These are phyloP conservation scores for Salminus brasiliensis DNA, from an alignment of 2,113 vertebrate genomes.

Conservation along the genomic window DNA sequence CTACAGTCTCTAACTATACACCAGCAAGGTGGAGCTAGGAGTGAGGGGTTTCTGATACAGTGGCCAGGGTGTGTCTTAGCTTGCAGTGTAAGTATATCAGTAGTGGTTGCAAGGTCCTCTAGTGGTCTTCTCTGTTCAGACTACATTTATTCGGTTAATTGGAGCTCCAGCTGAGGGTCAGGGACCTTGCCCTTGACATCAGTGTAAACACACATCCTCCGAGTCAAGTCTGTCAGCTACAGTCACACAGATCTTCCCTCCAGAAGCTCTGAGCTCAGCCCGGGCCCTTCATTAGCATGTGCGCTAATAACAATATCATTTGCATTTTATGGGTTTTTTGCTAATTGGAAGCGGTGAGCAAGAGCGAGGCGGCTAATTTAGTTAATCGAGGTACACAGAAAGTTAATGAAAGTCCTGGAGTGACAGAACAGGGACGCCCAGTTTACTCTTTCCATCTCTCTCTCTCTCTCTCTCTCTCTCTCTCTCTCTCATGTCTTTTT, in stretches of 20 bases:
- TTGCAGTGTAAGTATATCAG: no score
- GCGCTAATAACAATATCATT: constrained; percentile 73
- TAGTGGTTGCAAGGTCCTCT: no score
- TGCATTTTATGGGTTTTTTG: constrained; percentile 72
- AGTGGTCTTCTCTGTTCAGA: no score
- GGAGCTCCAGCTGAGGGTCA: no score
- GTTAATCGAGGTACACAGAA: constrained; percentile 77
- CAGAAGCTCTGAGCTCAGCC: constrained; percentile 25
- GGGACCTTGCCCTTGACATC: not conserved
- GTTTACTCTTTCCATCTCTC: constrained; percentile 66
- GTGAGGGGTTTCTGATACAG: no score
- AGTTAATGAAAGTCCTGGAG: constrained; percentile 75
- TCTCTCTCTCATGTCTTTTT: not conserved
- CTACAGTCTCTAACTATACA: no score
- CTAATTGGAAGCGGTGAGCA: constrained; percentile 81
- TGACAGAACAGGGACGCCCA: constrained; percentile 65
- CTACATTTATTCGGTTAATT: no score
- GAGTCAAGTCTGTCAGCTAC: no score
- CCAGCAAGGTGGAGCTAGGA: no score
- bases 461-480: constrained; percentile 47
- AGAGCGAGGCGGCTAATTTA: constrained; percentile 74
- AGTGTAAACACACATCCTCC: not conserved
- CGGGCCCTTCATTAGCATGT: constrained; percentile 36
- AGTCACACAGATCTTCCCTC: not conserved
- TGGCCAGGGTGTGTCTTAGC: no score